Evolutionary conservation across 2,113 vertebrate species (phyloP).

Genomic region (Lagopus leucura): DNA sequence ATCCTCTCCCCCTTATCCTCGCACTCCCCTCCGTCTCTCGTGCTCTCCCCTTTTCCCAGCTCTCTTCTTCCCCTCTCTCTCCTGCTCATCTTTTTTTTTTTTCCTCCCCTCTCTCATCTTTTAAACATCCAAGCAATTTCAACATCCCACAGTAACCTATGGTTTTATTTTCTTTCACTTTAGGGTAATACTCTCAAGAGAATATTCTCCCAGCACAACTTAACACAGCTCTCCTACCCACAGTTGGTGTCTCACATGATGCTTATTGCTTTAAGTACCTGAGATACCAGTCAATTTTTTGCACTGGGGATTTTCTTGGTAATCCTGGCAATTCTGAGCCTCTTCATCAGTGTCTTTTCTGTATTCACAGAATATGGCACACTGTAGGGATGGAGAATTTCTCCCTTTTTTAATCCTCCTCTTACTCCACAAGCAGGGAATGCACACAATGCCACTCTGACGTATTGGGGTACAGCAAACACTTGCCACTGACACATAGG

Average conservation of each 20-base stretch:
- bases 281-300: neutral
- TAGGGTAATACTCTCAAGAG: neutral
- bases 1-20: neutral
- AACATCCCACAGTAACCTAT: slow-evolving; percentile 20
- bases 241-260: neutral
- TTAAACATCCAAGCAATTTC: neutral
- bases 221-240: neutral
- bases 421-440: neutral
- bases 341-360: neutral
- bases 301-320: neutral
- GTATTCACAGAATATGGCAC: neutral
- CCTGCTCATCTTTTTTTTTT: neutral
- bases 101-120: neutral
- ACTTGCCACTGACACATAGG: neutral
- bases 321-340: neutral
- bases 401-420: neutral
- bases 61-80: neutral
- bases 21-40: slow-evolving; percentile 6
- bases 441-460: rapidly evolving
- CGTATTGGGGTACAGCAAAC: neutral
- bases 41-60: neutral
- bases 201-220: slow-evolving; percentile 26
- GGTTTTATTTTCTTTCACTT: slow-evolving; percentile 35
- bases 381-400: neutral
- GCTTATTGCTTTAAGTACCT: neutral